A percentile compares a stretch with the other conserved stretches of the same genome.
Evolutionary conservation across 2,888 invertebrate genomes (phyloP).

Genomic region (Drosophila koepferae): DNA sequence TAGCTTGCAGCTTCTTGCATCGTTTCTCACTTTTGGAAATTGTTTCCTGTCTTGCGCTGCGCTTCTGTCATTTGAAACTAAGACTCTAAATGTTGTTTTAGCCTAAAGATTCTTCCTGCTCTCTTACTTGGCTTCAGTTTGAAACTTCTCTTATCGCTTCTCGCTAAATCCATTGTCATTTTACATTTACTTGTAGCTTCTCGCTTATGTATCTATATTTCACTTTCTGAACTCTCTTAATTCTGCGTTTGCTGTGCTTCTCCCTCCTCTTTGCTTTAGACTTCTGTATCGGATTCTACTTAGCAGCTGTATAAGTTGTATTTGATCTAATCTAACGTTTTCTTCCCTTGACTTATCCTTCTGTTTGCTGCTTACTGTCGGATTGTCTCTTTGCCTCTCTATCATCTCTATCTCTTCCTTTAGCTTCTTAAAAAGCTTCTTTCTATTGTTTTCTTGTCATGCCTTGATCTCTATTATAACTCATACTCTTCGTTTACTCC

Average conservation of each 20-base stretch:
- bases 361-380: not conserved
- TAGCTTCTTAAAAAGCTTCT: not conserved
- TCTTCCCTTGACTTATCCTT: not conserved
- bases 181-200: not conserved
- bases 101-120: not conserved
- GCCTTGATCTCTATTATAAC: not conserved
- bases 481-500: not conserved
- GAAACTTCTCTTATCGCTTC: not conserved
- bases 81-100: not conserved
- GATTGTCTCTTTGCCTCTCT: not conserved
- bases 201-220: not conserved
- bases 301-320: not conserved
- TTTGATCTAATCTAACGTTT: not conserved
- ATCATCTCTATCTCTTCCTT: not conserved
- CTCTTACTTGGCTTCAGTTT: not conserved
- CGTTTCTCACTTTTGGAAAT: not conserved
- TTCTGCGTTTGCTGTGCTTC: not conserved
- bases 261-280: not conserved
- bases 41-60: not conserved
- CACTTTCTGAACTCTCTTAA: not conserved
- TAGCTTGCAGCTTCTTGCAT: not conserved
- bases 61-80: not conserved
- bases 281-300: not conserved
- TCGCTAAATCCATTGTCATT: no score
- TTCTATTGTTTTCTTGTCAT: not conserved